Base-by-base conservation (phyloP, 2,888 invertebrate species). In the Hemicrepidius hirtus region DNA sequence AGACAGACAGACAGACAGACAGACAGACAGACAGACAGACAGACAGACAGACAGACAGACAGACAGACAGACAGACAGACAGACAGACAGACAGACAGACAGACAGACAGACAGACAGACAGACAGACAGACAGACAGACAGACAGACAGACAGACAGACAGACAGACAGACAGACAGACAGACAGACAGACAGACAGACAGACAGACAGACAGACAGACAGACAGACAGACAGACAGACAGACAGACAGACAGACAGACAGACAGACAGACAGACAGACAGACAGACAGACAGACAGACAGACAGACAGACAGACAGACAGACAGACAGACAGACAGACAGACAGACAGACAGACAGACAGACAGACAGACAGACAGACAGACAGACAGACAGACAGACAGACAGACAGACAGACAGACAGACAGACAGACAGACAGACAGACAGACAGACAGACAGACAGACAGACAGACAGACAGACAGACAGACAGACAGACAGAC, bases 1-100 rank as follows among this genome's bases (percentile, higher is more conserved):
- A 44, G 44, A 44, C 44, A 44, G 44, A 44, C 44, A 44, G 44
- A 44, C 44, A 44, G 44, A 44, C 44, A 44, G 44, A 44, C 44
- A 44, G 44, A 44, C 44, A 44, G 44, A 44, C 44, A 44, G 44
- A 44, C 44, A 44, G 44, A 44, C 44, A 44, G 44, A 44, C 44
- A 44, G 44, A 44, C 44, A 44, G 44, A 44, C 44, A 44, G 44
- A 44, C 44, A 44, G 44, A 44, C 44, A 44, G 44, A 44, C 44
- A 44, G 44, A 44, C 44, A 44, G 44, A 44, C 44, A 44, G 44
- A 44, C 44, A 44, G 44, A 44, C 44, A 44, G 44, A 44, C 44
- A 44, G 44, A 44, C 44, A 44, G 44, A 44, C 44, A 44, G 44
- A 44, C 44, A 44, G 44, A 44, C 44, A 44, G 44, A 44, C 44